Evolutionary conservation across 2,113 vertebrate genomes (phyloP), one percentile per base, ranked within the genome.

Genomic region (Amphiprion percula): DNA sequence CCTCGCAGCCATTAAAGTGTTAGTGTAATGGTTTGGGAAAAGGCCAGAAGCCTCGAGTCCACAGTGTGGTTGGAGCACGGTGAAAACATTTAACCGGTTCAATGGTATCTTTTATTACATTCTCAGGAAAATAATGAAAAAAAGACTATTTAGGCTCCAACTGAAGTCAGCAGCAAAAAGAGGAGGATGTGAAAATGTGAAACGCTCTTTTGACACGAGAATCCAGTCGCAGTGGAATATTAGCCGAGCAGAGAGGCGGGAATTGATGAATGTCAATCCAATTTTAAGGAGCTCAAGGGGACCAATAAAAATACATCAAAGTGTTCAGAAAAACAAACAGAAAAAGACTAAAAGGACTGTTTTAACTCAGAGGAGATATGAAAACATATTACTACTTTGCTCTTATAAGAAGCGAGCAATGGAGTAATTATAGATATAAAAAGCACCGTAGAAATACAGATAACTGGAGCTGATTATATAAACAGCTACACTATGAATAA

Each of bases 11-110:
- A 67, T 83, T 88, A 76, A 66, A 83, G 59, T 61, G 54, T 83
- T 74, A 72, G 70, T n/a, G 37, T 80, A 70, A 83, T 88, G 78
- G 69, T 79, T 86, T 78, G 53, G 72, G 60, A 56, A 65, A 68
- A 79, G 79, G 82, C 87, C 88, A 90, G 76, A 55, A 70, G 80
- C 69, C 63, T 66, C 39, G 24, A 37, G 78, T 79, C 63, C 73
- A 62, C 62, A 8, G 54, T 55, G 61, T 82, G 49, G 66, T 54
- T 63, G 55, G 56, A 68, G 74, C 65, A 46, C 1, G 30, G 59
- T 55, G 69, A 68, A 89, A 87, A 72, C 85, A 83, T 86, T 88
- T 82, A 80, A 73, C 30, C 24, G 60, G 26, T 88, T 79, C 73
- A 86, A 21, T 79, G 61, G 54, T 55, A 50, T 59, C 71, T 73